Conservation (phyloP, 1,140 invertebrate genomes). For the Drosophila miranda region DNA sequence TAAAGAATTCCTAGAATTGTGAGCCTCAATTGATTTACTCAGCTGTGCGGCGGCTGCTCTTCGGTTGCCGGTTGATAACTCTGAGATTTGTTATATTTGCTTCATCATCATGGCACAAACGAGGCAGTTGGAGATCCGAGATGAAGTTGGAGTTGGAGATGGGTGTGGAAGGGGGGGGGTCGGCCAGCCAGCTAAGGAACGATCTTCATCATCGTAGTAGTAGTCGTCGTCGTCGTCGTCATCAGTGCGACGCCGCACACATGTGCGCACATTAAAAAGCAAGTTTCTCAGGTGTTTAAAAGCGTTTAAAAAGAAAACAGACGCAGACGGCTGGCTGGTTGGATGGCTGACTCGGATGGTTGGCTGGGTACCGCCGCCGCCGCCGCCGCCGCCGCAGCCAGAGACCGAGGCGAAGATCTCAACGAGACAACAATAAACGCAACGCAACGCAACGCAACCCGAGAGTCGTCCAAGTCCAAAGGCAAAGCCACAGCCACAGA, state of each 20-base stretch:
- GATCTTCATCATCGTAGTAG: slow-evolving; percentile 45
- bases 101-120: slow-evolving; percentile 78
- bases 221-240: slow-evolving; percentile 23
- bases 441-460: slow-evolving; percentile 26
- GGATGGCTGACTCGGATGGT: no score
- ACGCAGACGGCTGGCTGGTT: slow-evolving; percentile 27
- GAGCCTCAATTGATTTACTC: slow-evolving; percentile 80
- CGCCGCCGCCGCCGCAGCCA: no score
- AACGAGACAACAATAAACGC: slow-evolving; percentile 76
- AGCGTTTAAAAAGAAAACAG: slow-evolving; percentile 81
- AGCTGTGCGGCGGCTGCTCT: slow-evolving; percentile 54
- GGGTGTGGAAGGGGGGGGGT: background rate
- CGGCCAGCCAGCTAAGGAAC: slow-evolving; percentile 11
- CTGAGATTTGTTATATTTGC: slow-evolving; percentile 79
- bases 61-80: slow-evolving; percentile 65
- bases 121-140: slow-evolving; percentile 31
- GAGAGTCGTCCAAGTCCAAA: slow-evolving; percentile 9
- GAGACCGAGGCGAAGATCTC: slow-evolving; percentile 29
- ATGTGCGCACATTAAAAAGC: slow-evolving; percentile 79
- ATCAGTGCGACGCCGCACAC: slow-evolving; percentile 44
- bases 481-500: background rate
- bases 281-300: slow-evolving; percentile 81
- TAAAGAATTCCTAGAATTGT: slow-evolving; percentile 75
- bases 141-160: slow-evolving; percentile 23
- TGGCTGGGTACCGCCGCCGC: no score